Conservation (phyloP, 2,888 invertebrate genomes). For the Rambutsinella grinnellia region DNA sequence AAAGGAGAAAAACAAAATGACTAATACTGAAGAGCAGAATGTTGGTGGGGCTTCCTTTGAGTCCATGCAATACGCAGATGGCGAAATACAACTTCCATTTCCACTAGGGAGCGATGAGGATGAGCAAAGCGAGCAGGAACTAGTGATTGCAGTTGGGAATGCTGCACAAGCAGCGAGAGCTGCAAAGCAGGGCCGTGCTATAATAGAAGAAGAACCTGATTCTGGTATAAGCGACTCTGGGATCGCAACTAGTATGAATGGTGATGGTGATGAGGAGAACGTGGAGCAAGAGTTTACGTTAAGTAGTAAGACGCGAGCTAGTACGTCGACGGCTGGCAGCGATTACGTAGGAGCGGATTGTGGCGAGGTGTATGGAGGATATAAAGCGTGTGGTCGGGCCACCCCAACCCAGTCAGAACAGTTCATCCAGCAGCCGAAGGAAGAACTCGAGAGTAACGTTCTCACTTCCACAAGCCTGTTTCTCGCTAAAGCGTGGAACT, state of each 20-base stretch:
- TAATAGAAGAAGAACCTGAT: neutral
- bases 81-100: neutral
- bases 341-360: conserved; percentile 20
- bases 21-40: conserved; percentile 25
- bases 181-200: too few species aligned
- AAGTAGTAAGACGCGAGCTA: neutral
- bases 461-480: conserved; percentile 45
- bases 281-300: conserved; percentile 20
- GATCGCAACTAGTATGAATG: neutral
- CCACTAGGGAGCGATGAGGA: neutral
- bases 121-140: conserved; percentile 1
- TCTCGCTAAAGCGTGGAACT: conserved; percentile 53
- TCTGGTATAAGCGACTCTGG: too few species aligned
- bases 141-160: conserved; percentile 29
- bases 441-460: conserved; percentile 24
- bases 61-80: too few species aligned
- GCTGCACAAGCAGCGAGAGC: conserved; percentile 39
- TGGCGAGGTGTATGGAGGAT: conserved; percentile 38
- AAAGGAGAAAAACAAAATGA: conserved; percentile 12
- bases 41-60: conserved; percentile 19
- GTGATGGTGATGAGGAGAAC: neutral
- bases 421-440: conserved; percentile 37
- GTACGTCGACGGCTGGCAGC: conserved; percentile 17
- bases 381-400: conserved; percentile 41
- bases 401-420: conserved; percentile 49